Base-by-base conservation (phyloP, 2,113 vertebrate genomes). In the Tympanuchus pallidicinctus region DNA sequence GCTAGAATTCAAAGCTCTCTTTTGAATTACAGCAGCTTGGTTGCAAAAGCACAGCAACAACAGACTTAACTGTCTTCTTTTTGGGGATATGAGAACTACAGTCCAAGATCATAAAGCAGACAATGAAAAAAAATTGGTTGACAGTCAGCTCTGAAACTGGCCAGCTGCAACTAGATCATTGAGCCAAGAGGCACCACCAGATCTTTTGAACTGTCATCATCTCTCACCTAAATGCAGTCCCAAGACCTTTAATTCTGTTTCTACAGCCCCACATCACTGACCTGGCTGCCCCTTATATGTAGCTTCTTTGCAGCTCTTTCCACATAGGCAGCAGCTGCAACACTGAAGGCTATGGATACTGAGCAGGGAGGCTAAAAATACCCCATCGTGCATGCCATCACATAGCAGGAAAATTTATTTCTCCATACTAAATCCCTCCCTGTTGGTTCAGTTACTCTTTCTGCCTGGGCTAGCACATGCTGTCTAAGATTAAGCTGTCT, bases 321-420 rank as follows among this genome's bases (percentile, higher is more conserved):
- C 67, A 65, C 25, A 27, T 13, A 22, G 9, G 42, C 4, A 59
- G 24, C 36, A 73, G 57, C 75, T 89, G 80, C 56, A 38, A 38
- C 38, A 38, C 38, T 38, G 38, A 38, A 38, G 38, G 38, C 75
- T 11, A 21, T 57, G 50, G 66, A 47, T 56, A 14, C 9, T 5
- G 38, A 82, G 56, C 32, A 32, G 40, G n/a, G 7, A 70, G 57
- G 40, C 36, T 92, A 93, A 96, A 94, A 95, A 94, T 91, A 93
- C n/a, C 15, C 12, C 10, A 19, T 47, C 78, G 70, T 8, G 7
- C 88, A 82, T 78, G 57, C 25, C 94, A 9, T 10, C 0, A 1
- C 61, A 79, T 48, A 84, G 52, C 80, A 66, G 40, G 24, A 90
- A 8, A 19, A 72, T 93, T 94, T 86, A n/a, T 86, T 90, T 72